These are phyloP conservation scores for Syngnathoides biaculeatus DNA, from an alignment of 2,113 vertebrate genomes.

Conservation along the genomic window DNA sequence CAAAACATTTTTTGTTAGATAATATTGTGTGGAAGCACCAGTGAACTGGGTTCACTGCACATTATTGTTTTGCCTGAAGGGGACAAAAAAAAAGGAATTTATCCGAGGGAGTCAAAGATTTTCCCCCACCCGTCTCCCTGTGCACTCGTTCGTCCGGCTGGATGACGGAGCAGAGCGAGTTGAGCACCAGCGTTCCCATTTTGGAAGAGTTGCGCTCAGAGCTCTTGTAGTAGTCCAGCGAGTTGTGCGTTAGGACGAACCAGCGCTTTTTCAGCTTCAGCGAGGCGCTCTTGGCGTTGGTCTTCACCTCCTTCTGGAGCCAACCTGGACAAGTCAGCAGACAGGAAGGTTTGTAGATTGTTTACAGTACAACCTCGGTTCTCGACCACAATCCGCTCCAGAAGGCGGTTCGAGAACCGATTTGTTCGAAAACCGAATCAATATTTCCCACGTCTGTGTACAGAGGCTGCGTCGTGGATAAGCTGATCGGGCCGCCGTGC, in stretches of 20 bases:
- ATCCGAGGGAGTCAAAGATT: neutral
- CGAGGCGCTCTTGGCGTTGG: constrained; percentile 81
- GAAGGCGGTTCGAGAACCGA: too few relatives aligned
- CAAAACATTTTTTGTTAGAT: too few relatives aligned
- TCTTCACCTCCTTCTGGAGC: constrained; percentile 90
- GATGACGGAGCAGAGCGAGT: constrained; percentile 86
- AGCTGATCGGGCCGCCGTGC: too few relatives aligned
- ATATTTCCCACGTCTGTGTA: too few relatives aligned
- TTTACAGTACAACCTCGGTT: too few relatives aligned
- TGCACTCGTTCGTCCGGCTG: constrained; percentile 86
- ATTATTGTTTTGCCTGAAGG: neutral
- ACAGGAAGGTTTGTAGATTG: neutral
- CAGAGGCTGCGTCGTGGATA: too few relatives aligned
- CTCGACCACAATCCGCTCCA: too few relatives aligned
- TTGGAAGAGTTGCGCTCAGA: constrained; percentile 84
- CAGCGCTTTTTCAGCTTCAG: constrained; percentile 91
- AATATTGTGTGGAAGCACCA: too few relatives aligned
- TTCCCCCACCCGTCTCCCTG: constrained; percentile 81
- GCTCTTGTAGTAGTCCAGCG: constrained; percentile 89
- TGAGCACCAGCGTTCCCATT: constrained; percentile 87
- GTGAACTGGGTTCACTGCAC: too few relatives aligned
- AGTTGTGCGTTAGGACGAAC: constrained; percentile 87
- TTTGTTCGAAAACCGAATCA: too few relatives aligned
- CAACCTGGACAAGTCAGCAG: constrained; percentile 73
- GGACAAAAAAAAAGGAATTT: neutral